Conservation (phyloP, 2,888 invertebrate genomes). For the Tridacna crocea region DNA sequence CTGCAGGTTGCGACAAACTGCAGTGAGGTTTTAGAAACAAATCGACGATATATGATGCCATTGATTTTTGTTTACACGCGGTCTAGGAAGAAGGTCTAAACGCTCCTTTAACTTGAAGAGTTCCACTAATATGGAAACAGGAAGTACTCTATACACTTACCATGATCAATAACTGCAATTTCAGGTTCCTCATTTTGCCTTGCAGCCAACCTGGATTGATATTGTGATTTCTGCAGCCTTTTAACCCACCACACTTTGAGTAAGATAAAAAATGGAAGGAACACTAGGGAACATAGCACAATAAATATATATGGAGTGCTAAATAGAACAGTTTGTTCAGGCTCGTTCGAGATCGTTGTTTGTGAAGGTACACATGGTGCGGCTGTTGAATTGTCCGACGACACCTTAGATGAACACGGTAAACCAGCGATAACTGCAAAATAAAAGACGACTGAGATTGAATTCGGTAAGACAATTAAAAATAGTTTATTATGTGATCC, state of each 20-base stretch:
- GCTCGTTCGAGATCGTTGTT: neutral
- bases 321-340: neutral
- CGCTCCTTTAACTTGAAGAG: neutral
- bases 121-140: neutral
- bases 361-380: neutral
- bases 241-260: constrained; percentile 14
- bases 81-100: too few relatives aligned
- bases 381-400: neutral
- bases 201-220: neutral
- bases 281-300: neutral
- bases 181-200: constrained; percentile 3
- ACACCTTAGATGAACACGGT: neutral
- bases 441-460: too few relatives aligned
- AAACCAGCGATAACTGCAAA: neutral
- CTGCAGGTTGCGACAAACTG: too few relatives aligned
- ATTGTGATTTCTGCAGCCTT: neutral
- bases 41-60: too few relatives aligned
- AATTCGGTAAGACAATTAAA: too few relatives aligned
- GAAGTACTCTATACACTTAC: neutral
- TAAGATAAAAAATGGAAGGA: neutral
- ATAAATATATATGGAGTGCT: constrained; percentile 12
- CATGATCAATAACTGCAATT: constrained; percentile 7
- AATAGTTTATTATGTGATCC: too few relatives aligned
- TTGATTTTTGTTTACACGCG: too few relatives aligned
- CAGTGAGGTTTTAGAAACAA: too few relatives aligned